Evolutionary conservation across 2,113 vertebrate genomes (phyloP).

Genomic region (Oophaga pumilio): DNA sequence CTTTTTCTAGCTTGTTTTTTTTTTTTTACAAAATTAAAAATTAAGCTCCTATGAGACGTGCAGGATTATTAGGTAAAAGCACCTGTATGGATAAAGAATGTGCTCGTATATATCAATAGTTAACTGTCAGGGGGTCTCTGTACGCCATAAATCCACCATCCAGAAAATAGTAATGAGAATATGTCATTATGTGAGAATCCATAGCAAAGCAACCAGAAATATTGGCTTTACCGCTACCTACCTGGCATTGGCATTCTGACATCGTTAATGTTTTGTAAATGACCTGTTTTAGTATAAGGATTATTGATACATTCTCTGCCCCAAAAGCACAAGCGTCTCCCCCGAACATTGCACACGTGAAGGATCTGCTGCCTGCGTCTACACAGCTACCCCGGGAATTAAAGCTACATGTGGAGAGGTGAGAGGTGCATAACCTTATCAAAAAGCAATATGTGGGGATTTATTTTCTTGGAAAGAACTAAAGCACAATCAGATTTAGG

Average conservation of each 20-base stretch:
- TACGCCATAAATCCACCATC: too few relatives aligned
- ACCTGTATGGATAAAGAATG: background rate
- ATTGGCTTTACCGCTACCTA: background rate
- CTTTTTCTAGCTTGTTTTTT: too few relatives aligned
- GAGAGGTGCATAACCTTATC: constrained; percentile 30
- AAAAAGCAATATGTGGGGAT: constrained; percentile 40
- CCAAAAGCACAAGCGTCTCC: background rate
- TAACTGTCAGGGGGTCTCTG: too few relatives aligned
- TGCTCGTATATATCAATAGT: background rate
- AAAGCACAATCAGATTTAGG: constrained; percentile 9
- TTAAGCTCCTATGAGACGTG: too few relatives aligned
- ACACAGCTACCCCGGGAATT: background rate
- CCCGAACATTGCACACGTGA: background rate
- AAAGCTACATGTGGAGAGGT: background rate
- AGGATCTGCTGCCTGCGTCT: background rate
- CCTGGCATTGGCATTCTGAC: background rate
- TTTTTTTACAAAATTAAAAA: too few relatives aligned
- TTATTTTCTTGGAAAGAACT: constrained; percentile 29
- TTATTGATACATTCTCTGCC: background rate
- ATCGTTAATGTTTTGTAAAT: background rate
- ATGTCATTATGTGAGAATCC: too few relatives aligned
- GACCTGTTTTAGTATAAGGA: background rate
- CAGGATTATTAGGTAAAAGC: too few relatives aligned
- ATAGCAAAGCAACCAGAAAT: background rate
- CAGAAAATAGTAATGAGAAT: too few relatives aligned